These are phyloP conservation scores for Thera obeliscata DNA, from an alignment of 2,888 invertebrate species.

Conservation along the genomic window DNA sequence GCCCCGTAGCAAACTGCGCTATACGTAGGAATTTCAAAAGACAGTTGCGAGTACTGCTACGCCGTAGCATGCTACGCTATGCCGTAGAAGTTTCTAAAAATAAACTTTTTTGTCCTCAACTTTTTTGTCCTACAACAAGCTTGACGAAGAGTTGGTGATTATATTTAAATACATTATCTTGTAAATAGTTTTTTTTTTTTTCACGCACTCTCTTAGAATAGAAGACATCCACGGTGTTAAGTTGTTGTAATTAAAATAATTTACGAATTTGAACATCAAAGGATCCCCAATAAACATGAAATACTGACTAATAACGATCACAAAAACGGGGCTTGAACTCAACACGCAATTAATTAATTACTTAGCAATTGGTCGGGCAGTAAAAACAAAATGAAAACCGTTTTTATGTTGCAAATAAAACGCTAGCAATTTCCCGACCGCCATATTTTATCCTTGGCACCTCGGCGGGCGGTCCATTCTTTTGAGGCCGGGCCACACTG, in stretches of 20 bases:
- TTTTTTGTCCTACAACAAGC: too few relatives aligned
- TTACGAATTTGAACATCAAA: background rate
- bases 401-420: conserved; percentile 38
- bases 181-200: too few relatives aligned
- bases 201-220: too few relatives aligned
- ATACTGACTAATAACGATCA: background rate
- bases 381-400: conserved; percentile 41
- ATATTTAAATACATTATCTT: too few relatives aligned
- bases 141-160: too few relatives aligned
- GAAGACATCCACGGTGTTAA: background rate
- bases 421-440: conserved; percentile 36
- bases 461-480: conserved; percentile 34
- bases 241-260: background rate
- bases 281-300: background rate
- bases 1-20: too few relatives aligned
- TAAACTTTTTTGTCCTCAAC: too few relatives aligned
- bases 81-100: background rate
- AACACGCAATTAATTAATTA: conserved; percentile 24
- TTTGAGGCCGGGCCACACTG: conserved; percentile 5
- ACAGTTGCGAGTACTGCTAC: background rate
- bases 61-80: background rate
- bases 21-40: too few relatives aligned
- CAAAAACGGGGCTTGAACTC: background rate
- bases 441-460: conserved; percentile 36
- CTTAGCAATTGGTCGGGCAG: conserved; percentile 29